Base-by-base conservation (phyloP, 2,888 invertebrate genomes). In the Antheraea assamensis region DNA sequence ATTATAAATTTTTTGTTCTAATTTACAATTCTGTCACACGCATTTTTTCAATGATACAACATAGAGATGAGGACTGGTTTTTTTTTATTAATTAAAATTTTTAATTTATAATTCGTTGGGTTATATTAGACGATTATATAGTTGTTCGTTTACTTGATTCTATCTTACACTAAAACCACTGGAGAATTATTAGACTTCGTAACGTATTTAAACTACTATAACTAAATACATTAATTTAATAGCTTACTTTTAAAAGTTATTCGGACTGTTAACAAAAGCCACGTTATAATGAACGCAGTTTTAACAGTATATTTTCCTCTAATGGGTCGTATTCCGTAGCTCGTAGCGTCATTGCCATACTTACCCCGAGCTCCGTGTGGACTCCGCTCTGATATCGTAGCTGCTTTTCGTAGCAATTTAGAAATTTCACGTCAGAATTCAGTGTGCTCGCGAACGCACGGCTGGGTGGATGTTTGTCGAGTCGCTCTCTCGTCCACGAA, bases 361-460 rank as follows among this genome's bases (percentile, higher is more conserved):
- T 64, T 64, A 64, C 61, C 27, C 87, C 82, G 81, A 71, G 77
- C 77, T 76, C 78, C 76, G 82, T 80, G 82, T 79, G 81, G 77
- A 77, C 77, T 83, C 80, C 79, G 82, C 78, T 81, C 78, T 83
- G 42, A 42, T 42, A 86, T 82, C 80, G 82, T 83, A 74, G 79
- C 81, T 79, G 83, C 82, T 82, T 82, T 77, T 80, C 81, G 79
- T 81, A 80, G 85, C 82, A 81, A 80, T 83, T 85, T 83, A 78
- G 82, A 78, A 79, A 79, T 76, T 76, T 81, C 77, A 30, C 42
- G 80, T 80, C 74, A 81, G 86, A 72, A 61, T 74, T 72, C 86
- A 93, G 94, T 94, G 85, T 89, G 90, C 88, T 86, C 85, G 86
- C 82, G 89, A 87, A 85, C 91, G 84, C 86, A 79, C 79, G 78